Evolutionary conservation across 1,140 invertebrate genomes (phyloP).

Genomic region (Arion vulgaris): DNA sequence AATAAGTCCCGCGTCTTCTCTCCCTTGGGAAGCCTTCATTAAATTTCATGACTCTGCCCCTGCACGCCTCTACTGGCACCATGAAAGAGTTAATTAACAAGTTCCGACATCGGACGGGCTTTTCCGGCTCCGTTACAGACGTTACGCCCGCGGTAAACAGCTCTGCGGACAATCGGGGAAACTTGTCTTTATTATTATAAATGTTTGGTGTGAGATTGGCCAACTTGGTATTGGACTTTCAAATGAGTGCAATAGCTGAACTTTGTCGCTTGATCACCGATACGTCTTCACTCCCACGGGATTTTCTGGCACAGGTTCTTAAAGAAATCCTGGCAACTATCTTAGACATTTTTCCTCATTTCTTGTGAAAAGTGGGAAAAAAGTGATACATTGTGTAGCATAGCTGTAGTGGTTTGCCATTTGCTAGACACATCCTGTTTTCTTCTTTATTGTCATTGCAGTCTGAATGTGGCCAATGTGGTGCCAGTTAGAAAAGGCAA

Average conservation of each 20-base stretch:
- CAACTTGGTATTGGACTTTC: conserved; percentile 37
- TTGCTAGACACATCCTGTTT: conserved; percentile 1
- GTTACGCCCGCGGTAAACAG: conserved; percentile 32
- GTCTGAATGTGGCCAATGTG: background rate
- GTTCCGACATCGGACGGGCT: conserved; percentile 14
- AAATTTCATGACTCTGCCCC: conserved; percentile 36
- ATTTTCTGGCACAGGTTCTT: background rate
- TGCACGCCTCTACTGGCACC: conserved; percentile 1
- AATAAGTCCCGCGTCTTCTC: background rate
- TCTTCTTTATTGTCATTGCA: background rate
- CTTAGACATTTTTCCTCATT: background rate
- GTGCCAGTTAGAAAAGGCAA: background rate
- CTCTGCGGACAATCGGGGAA: conserved; percentile 18
- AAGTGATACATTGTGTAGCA: background rate
- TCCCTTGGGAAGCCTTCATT: conserved; percentile 29
- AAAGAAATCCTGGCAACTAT: background rate
- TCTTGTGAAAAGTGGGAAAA: background rate
- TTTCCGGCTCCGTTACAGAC: conserved; percentile 13
- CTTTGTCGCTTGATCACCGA: conserved; percentile 29
- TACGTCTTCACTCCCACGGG: conserved; percentile 21
- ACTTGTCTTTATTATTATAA: conserved; percentile 39
- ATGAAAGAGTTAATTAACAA: conserved; percentile 38
- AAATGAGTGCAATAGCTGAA: conserved; percentile 36
- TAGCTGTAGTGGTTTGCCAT: conserved; percentile 2
- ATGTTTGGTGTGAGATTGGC: conserved; percentile 26